Percentiles rank a stretch among this genome's conserved stretches.
Evolutionary conservation across 2,888 invertebrate genomes (phyloP).

Genomic region (Hypomecis punctinalis): DNA sequence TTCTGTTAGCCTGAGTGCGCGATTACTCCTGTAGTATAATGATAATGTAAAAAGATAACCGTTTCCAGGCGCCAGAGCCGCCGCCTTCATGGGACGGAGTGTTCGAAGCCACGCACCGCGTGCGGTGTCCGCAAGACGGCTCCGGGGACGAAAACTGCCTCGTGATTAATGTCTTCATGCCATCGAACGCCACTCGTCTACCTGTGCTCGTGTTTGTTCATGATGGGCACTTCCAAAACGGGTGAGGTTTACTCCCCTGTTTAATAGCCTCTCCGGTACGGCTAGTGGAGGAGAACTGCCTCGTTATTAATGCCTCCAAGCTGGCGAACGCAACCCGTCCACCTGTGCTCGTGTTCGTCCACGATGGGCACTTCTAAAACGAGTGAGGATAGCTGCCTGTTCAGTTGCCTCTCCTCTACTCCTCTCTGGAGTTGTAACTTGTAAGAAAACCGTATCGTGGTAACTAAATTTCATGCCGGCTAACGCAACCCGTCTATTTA

Average conservation of each 20-base stretch:
- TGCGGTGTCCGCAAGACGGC: conserved; percentile 67
- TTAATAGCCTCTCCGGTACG: no score
- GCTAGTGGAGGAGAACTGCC: conserved; percentile 74
- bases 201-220: conserved; percentile 76
- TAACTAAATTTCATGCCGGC: no score
- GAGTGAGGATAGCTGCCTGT: conserved; percentile 56
- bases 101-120: conserved; percentile 73
- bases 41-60: background rate
- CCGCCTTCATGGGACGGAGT: conserved; percentile 71
- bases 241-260: conserved; percentile 51
- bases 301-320: conserved; percentile 74
- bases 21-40: no score
- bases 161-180: conserved; percentile 74
- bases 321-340: conserved; percentile 53
- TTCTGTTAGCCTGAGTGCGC: no score
- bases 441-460: no score
- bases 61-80: conserved; percentile 64
- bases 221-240: conserved; percentile 73
- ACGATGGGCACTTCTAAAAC: conserved; percentile 74
- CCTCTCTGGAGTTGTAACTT: no score
- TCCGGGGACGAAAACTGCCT: conserved; percentile 74
- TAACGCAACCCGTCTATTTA: conserved; percentile 53
- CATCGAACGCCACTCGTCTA: conserved; percentile 49
- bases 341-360: conserved; percentile 74
- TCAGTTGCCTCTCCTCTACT: no score